phyloP scores from a whole-genome alignment of 2,888 invertebrate genomes.

The Rotaria macrura region DNA sequence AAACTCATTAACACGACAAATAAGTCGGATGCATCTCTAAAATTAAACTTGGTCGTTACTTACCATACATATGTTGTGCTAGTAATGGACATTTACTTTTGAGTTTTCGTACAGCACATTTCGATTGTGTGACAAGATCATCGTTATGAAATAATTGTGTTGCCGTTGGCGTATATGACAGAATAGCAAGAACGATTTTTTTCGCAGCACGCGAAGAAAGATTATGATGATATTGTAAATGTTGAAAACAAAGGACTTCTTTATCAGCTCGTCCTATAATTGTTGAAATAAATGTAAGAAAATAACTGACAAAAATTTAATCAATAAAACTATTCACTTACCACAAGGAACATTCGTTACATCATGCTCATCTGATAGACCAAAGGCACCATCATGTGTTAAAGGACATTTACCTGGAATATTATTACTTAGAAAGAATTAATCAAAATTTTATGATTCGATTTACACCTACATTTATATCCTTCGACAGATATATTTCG shows the following conservation, averaged over 20 bases:
- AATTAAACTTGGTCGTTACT: neutral
- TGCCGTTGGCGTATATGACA: neutral
- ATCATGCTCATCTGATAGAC: constrained; percentile 3
- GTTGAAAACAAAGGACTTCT: constrained; percentile 2
- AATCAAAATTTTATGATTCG: neutral
- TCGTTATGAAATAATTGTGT: neutral
- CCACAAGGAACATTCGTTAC: neutral
- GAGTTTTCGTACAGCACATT: constrained; percentile 8
- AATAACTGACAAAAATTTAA: too few species aligned
- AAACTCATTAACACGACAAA: too few species aligned
- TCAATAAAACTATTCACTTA: neutral
- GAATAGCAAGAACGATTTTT: neutral
- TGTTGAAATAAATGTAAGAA: too few species aligned
- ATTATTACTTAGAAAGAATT: neutral
- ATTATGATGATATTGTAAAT: constrained; percentile 21
- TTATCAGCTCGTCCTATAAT: neutral
- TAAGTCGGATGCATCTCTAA: too few species aligned
- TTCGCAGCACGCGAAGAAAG: neutral
- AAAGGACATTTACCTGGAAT: constrained; percentile 7
- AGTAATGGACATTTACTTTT: constrained; percentile 13
- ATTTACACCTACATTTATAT: neutral
- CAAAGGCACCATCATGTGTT: neutral
- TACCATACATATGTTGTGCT: neutral
- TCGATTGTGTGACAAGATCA: neutral
- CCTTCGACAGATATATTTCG: neutral